These are phyloP conservation scores for Lates calcarifer DNA, from an alignment of 2,113 vertebrate species.

Conservation along the genomic window DNA sequence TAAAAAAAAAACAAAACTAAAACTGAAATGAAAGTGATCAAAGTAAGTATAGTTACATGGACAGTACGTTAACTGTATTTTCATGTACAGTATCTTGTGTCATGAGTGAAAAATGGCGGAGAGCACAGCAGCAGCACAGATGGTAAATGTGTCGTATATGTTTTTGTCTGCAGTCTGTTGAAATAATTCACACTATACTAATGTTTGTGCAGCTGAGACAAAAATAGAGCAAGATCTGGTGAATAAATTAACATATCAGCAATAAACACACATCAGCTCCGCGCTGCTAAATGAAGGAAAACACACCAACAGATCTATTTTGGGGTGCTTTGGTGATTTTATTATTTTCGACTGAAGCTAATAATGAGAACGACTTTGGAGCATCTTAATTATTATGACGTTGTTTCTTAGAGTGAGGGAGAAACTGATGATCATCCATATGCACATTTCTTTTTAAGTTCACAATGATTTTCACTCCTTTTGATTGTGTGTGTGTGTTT, in stretches of 20 bases:
- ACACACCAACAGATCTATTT: constrained; percentile 45
- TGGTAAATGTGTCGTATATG: background rate
- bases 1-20: too few relatives aligned
- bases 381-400: background rate
- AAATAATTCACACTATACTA: constrained; percentile 30
- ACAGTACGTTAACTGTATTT: background rate
- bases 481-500: constrained; percentile 6
- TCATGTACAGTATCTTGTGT: background rate
- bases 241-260: constrained; percentile 41
- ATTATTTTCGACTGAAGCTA: background rate
- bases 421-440: background rate
- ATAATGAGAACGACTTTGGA: background rate
- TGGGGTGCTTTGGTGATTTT: background rate
- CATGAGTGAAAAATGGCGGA: background rate
- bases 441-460: background rate
- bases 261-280: constrained; percentile 27
- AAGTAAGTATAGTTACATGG: too few relatives aligned
- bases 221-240: constrained; percentile 47
- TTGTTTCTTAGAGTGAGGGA: too few relatives aligned
- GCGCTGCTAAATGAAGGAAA: constrained; percentile 33
- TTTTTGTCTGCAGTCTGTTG: constrained; percentile 5
- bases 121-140: background rate
- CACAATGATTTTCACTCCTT: background rate
- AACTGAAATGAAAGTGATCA: too few relatives aligned
- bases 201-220: constrained; percentile 24